Conservation (phyloP, 2,888 invertebrate genomes). For the Elysia crispata region DNA sequence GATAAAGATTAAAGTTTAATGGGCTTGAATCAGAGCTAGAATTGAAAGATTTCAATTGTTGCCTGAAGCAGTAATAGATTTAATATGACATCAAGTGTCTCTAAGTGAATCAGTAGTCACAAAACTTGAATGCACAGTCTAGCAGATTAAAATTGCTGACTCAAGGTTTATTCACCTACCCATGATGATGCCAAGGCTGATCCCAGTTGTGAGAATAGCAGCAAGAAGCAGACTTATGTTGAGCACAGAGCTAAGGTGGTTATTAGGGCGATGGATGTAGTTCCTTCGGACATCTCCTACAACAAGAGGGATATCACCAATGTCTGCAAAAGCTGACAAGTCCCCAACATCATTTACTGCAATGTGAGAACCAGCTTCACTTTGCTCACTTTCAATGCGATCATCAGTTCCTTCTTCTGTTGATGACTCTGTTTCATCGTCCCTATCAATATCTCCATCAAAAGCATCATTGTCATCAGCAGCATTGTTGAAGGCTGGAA, state of each 20-base stretch:
- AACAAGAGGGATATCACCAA: slow-evolving; percentile 54
- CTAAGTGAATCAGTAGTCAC: too few species aligned
- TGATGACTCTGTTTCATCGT: slow-evolving; percentile 50
- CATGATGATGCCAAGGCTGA: slow-evolving; percentile 53
- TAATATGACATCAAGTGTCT: too few species aligned
- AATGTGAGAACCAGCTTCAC: slow-evolving; percentile 50
- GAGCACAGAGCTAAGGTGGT: slow-evolving; percentile 52
- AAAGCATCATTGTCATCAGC: not conserved
- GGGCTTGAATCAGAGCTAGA: too few species aligned
- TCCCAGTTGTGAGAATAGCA: slow-evolving; percentile 51
- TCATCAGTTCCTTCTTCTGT: slow-evolving; percentile 52
- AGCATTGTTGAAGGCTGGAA: not conserved
- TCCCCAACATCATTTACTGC: slow-evolving; percentile 52
- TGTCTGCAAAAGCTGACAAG: slow-evolving; percentile 51
- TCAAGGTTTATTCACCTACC: slow-evolving; percentile 39
- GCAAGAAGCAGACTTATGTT: slow-evolving; percentile 51
- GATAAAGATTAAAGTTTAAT: too few species aligned
- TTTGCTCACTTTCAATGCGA: slow-evolving; percentile 57
- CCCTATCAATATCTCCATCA: slow-evolving; percentile 42
- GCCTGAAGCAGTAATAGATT: too few species aligned
- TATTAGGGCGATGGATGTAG: slow-evolving; percentile 54
- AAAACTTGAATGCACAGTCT: too few species aligned
- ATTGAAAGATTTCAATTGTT: too few species aligned
- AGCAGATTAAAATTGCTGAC: too few species aligned
- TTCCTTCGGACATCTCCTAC: slow-evolving; percentile 51